Percentiles rank a stretch among this genome's conserved stretches.
These are phyloP conservation scores for Eumaeus atala DNA, from an alignment of 1,140 invertebrate species.

Conservation along the genomic window DNA sequence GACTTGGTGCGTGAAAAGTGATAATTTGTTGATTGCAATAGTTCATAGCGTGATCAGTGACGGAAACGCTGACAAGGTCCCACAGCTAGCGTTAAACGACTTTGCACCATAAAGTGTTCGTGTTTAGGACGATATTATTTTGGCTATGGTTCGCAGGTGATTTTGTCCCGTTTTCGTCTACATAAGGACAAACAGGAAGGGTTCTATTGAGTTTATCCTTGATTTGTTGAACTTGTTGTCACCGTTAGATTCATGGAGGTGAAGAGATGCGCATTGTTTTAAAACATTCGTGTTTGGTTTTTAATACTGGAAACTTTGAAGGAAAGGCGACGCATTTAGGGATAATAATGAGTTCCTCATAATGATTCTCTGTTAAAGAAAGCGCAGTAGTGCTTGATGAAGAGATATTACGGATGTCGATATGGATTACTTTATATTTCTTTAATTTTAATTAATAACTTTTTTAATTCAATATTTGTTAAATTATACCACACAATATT, in stretches of 20 bases:
- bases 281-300: no score
- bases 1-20: no score
- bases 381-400: no score
- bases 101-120: constrained; percentile 23
- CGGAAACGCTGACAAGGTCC: constrained; percentile 41
- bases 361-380: no score
- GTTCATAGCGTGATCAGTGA: constrained; percentile 53
- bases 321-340: no score
- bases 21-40: constrained; percentile 47
- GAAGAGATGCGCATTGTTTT: constrained; percentile 19
- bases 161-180: constrained; percentile 40
- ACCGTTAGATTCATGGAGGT: constrained; percentile 27
- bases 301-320: no score
- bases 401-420: no score
- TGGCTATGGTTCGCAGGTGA: constrained; percentile 19
- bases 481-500: no score
- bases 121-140: constrained; percentile 24
- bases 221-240: constrained; percentile 44
- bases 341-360: no score
- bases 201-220: constrained; percentile 49
- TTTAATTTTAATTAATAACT: no score
- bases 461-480: no score
- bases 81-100: constrained; percentile 20
- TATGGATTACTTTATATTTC: no score
- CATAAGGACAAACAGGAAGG: constrained; percentile 60